Evolutionary conservation across 2,797 vertebrate genomes (phyloP).

Genomic region (Corythornis leucogaster): DNA sequence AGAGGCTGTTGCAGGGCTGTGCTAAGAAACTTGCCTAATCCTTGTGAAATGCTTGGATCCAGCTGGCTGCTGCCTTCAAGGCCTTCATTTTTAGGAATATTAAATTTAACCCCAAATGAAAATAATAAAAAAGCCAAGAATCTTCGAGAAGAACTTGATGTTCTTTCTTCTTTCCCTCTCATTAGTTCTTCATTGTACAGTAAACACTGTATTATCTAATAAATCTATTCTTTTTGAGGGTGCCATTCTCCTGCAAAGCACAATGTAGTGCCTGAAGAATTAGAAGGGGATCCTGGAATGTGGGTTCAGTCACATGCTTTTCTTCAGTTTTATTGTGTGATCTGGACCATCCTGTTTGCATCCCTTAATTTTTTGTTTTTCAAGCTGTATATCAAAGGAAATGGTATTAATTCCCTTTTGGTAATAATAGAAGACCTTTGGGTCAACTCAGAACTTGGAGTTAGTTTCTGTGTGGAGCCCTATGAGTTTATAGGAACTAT

Average conservation of each 20-base stretch:
- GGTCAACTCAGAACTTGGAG: not conserved
- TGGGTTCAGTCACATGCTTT: not conserved
- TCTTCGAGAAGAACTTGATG: not conserved
- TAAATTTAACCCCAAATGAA: not conserved
- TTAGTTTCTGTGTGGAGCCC: not conserved
- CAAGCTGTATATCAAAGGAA: not conserved
- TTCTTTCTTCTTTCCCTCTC: not conserved
- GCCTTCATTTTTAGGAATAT: conserved; percentile 7
- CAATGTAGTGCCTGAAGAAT: not conserved
- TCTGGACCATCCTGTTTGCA: not conserved
- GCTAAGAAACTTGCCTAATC: not conserved
- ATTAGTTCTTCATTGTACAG: not conserved
- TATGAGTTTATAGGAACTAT: not conserved
- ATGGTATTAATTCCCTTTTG: not conserved
- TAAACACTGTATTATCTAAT: not conserved
- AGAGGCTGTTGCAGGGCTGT: not conserved
- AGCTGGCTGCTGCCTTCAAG: not conserved
- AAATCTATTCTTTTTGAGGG: not conserved
- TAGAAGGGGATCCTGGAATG: not conserved
- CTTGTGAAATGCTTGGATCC: not conserved
- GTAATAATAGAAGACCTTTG: not conserved
- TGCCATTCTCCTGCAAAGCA: not conserved
- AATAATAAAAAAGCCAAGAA: conserved; percentile 9
- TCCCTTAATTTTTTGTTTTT: not conserved
- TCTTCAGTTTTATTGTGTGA: not conserved